These are phyloP conservation scores for Dromius quadrimaculatus DNA, from an alignment of 2,888 invertebrate species.

Conservation along the genomic window DNA sequence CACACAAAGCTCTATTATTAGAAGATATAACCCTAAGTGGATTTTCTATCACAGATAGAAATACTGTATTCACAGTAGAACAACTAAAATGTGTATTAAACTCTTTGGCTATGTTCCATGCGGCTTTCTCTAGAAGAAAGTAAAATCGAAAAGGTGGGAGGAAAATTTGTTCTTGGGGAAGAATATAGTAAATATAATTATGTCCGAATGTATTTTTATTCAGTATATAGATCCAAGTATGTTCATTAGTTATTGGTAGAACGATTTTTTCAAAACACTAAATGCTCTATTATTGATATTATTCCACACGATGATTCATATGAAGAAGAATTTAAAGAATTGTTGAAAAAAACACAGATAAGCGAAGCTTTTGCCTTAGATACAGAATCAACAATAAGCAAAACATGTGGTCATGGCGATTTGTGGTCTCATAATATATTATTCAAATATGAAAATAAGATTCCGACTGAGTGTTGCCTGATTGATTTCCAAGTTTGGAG, in stretches of 20 bases:
- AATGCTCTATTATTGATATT: slow-evolving; percentile 53
- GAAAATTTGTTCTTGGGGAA: slow-evolving; percentile 55
- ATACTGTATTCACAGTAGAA: slow-evolving; percentile 66
- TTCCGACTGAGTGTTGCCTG: neutral
- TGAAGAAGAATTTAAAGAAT: slow-evolving; percentile 53
- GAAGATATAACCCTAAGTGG: slow-evolving; percentile 58
- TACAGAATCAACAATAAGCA: slow-evolving; percentile 58
- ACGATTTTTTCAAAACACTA: too few species aligned
- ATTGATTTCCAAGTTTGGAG: slow-evolving; percentile 3
- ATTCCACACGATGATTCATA: slow-evolving; percentile 55
- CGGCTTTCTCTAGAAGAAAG: slow-evolving; percentile 68
- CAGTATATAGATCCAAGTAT: too few species aligned
- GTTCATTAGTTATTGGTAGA: too few species aligned
- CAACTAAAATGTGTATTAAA: slow-evolving; percentile 68
- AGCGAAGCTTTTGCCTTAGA: slow-evolving; percentile 58
- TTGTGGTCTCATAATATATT: slow-evolving; percentile 29
- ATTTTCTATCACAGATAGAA: slow-evolving; percentile 56
- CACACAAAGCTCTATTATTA: slow-evolving; percentile 58
- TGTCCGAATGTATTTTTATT: slow-evolving; percentile 55
- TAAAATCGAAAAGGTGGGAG: slow-evolving; percentile 55
- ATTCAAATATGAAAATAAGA: neutral
- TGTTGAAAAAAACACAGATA: slow-evolving; percentile 31
- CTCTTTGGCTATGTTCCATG: slow-evolving; percentile 69
- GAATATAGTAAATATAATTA: slow-evolving; percentile 56
- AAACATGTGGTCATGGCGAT: slow-evolving; percentile 21